Base-by-base conservation (phyloP, 2,113 vertebrate species). In the Tachycineta bicolor region DNA sequence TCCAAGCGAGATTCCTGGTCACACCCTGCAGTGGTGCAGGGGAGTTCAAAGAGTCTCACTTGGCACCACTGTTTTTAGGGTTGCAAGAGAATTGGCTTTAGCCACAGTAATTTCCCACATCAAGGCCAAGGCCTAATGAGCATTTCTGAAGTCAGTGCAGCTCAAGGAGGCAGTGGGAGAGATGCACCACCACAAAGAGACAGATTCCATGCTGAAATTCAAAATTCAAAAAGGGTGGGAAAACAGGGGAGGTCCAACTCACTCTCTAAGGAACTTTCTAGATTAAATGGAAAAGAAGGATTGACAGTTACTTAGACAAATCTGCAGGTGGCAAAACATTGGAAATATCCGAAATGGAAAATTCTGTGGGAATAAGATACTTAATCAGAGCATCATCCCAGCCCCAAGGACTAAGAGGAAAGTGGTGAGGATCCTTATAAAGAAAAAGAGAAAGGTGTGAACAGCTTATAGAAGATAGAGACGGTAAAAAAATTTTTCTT, bases 151-250 rank as follows among this genome's bases (percentile, higher is more conserved):
- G 29, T 8, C 28, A 74, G 10, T 8, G 28, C 15, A 52, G 28
- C 28, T 67, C 0, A 0, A 46, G 46, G 28, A 74, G 37, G 28
- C 12, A 59, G 44, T 0, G 0, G 25, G 34, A 56, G 12, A 37
- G 17, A 52, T 39, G 33, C 0, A 0, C 12, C 60, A n/a, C 10
- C 7, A 21, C 19, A 55, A 39, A 86, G 33, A 62, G 28, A 60
- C 5, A 25, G 25, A 50, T 55, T 33, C 37, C 3, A 31, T 59
- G 56, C 37, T 44, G 22, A 76, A 70, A 84, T 5, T 26, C 26
- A 60, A 58, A 69, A 69, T 5, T 26, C 26, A 60, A 58, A 69
- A 69, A 56, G 16, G 2, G 3, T 46, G 18, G 17, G 23, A 87
- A 58, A 94, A 76, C 3, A 31, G 25, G 3, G 47, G 23, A 53